A percentile compares a stretch with the other conserved stretches of the same genome.
phyloP scores from a whole-genome alignment of 2,113 vertebrate genomes.

The Hyaena hyaena region DNA sequence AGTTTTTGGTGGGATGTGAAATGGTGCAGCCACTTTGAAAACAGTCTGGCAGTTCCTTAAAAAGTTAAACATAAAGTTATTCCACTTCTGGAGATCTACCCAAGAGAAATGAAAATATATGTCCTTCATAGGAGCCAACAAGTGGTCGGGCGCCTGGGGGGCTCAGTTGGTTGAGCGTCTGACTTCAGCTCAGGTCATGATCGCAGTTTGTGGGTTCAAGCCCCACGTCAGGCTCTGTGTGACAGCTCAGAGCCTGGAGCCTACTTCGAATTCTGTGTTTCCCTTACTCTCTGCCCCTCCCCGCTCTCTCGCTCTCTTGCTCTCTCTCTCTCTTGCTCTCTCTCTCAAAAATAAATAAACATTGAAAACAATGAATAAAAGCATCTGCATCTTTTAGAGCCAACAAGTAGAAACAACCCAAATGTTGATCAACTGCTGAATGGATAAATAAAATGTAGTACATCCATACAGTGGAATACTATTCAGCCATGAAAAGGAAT shows the following conservation, averaged over 20 bases:
- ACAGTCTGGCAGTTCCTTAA: neutral
- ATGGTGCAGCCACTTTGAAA: neutral
- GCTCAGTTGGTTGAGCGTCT: too few species aligned
- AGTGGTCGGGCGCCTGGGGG: too few species aligned
- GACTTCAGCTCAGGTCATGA: too few species aligned
- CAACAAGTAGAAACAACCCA: neutral
- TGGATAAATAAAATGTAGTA: neutral
- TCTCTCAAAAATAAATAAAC: too few species aligned
- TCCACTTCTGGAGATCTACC: neutral
- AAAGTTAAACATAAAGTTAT: neutral
- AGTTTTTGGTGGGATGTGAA: neutral
- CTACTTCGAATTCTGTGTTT: too few species aligned
- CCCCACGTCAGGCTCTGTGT: too few species aligned
- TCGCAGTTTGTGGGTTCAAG: too few species aligned
- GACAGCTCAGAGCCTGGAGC: too few species aligned
- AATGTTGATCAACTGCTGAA: neutral
- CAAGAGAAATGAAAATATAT: constrained; percentile 29
- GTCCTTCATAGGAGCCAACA: neutral
- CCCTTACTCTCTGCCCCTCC: too few species aligned
- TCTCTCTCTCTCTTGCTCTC: too few species aligned
- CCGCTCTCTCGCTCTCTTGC: too few species aligned
- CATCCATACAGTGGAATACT: neutral
- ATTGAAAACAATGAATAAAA: too few species aligned
- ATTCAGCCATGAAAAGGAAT: neutral
- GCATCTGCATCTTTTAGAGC: neutral